These are phyloP conservation scores for Nerophis ophidion DNA, from an alignment of 2,113 vertebrate species.

Conservation along the genomic window DNA sequence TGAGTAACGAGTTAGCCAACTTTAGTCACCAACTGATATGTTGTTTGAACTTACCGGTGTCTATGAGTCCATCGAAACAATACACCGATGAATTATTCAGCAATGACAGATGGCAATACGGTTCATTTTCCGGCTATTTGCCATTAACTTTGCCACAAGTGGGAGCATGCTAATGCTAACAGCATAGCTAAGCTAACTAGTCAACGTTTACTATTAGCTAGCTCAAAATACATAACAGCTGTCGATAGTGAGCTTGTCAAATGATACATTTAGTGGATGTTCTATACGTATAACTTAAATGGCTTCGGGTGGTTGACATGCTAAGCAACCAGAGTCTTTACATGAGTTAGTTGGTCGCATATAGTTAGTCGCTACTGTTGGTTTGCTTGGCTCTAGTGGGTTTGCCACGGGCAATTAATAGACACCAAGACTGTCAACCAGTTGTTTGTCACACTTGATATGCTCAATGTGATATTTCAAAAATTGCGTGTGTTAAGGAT, in stretches of 20 bases:
- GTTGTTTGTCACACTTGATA: background rate
- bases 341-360: conserved; percentile 40
- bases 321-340: conserved; percentile 8
- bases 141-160: conserved; percentile 20
- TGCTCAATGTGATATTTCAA: background rate
- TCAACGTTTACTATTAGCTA: conserved; percentile 22
- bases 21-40: background rate
- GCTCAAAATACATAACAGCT: conserved; percentile 11
- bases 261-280: background rate
- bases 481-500: background rate
- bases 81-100: background rate
- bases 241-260: background rate
- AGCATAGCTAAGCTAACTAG: conserved; percentile 46
- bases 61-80: background rate
- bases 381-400: conserved; percentile 35
- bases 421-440: conserved; percentile 24
- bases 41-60: background rate
- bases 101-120: conserved; percentile 10
- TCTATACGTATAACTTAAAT: background rate
- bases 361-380: conserved; percentile 53
- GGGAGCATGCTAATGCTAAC: conserved; percentile 50
- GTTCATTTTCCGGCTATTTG: conserved; percentile 40
- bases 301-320: background rate
- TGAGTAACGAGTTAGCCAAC: conserved; percentile 2
- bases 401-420: conserved; percentile 44